Evolutionary conservation across 2,113 vertebrate species (phyloP), one percentile per base, ranked within the genome.

Genomic region (Gobiocypris rarus): DNA sequence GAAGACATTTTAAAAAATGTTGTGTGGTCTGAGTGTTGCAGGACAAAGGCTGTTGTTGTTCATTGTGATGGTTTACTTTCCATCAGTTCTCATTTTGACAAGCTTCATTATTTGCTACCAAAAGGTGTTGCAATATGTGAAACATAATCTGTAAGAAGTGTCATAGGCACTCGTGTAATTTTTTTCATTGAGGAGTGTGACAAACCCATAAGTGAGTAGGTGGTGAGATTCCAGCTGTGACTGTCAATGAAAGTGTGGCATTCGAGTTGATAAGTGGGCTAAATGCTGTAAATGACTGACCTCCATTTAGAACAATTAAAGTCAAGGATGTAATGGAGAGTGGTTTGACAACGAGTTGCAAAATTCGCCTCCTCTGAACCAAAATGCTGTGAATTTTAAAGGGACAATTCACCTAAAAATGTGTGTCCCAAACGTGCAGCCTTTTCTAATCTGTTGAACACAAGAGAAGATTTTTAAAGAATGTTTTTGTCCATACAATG

Each of bases 301-400:
- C 71, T 61, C 6, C 15, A 15, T 74, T 69, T 28, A n/a, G 17
- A 54, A 43, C 56, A 75, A 70, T 81, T 69, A 50, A 67, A 13
- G 81, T 82, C 61, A 58, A 56, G 52, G 31, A 75, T 17, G 15
- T 24, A 6, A 19, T 75, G 69, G 59, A 69, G 65, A 69, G 48
- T 56, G 26, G 59, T 78, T 83, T 74, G 26, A 63, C 74, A 43
- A 9, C 14, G 73, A 82, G 24, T 56, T 76, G 5, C 50, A 43
- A 70, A 77, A 31, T 41, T 48, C 6, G 11, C 48, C 17, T 73
- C 41, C 19, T 43, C 41, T 41, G 71, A 58, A 54, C 70, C 45
- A 67, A 65, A 86, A 67, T 54, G 63, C 43, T 61, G 17, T 19
- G 65, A 38, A 22, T 41, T 69, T 69, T 69, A 11, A 67, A 67